These are phyloP conservation scores for Theristicus caerulescens DNA, from an alignment of 2,113 vertebrate species.

Conservation along the genomic window DNA sequence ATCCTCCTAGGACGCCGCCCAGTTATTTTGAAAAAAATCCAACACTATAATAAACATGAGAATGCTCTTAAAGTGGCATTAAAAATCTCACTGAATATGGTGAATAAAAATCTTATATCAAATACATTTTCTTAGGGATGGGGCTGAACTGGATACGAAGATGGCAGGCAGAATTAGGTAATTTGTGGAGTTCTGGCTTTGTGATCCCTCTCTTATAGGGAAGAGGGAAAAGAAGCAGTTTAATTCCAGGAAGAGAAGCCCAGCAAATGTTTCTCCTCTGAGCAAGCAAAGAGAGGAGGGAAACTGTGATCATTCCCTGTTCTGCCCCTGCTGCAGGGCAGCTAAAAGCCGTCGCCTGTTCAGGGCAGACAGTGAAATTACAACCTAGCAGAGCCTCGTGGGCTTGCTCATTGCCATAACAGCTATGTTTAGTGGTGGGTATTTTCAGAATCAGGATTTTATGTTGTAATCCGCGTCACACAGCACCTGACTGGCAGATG, in stretches of 20 bases:
- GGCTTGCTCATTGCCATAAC: not conserved
- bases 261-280: not conserved
- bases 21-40: not conserved
- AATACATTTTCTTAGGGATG: not conserved
- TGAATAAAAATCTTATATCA: not conserved
- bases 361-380: not conserved
- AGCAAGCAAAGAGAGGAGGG: not conserved
- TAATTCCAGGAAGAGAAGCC: not conserved
- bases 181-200: not conserved
- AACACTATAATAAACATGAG: not conserved
- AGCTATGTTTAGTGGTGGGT: slow-evolving; percentile 13
- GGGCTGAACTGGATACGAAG: not conserved
- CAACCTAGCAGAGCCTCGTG: not conserved
- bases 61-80: not conserved
- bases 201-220: not conserved
- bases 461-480: not conserved
- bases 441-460: slow-evolving; percentile 36
- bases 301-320: not conserved
- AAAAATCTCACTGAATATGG: not conserved
- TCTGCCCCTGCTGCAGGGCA: not conserved
- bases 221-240: not conserved
- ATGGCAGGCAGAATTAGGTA: not conserved
- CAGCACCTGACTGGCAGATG: slow-evolving; percentile 48
- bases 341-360: not conserved
- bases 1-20: not conserved